A percentile compares a stretch with the other conserved stretches of the same genome.
Conservation (phyloP, 2,888 invertebrate genomes). For the Drosophila peninsularis region DNA sequence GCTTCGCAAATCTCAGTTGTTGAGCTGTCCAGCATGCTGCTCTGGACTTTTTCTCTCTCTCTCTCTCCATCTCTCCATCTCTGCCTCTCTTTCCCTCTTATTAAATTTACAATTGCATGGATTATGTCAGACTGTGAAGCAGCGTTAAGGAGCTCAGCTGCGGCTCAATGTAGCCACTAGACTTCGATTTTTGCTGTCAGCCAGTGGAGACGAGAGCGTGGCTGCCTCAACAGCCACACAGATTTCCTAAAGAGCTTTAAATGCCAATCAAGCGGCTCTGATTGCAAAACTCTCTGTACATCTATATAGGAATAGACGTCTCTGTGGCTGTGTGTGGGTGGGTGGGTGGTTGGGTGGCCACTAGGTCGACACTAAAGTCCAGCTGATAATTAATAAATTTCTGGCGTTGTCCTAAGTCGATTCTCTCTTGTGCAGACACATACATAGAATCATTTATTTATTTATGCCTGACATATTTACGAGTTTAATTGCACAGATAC, state of each 20-base stretch:
- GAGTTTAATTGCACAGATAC: conserved; percentile 21
- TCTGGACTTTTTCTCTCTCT: conserved; percentile 2
- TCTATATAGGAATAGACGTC: conserved; percentile 1
- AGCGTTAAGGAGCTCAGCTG: conserved; percentile 75
- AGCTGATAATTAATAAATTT: conserved; percentile 76
- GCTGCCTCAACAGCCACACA: conserved; percentile 44
- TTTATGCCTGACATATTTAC: conserved; percentile 9
- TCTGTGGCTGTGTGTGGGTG: conserved; percentile 15
- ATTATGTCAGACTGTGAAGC: conserved; percentile 75
- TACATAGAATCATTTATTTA: conserved; percentile 13
- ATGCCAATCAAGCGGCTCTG: conserved; percentile 75
- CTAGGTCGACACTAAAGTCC: conserved; percentile 37
- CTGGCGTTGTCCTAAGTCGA: conserved; percentile 45
- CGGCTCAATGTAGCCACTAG: conserved; percentile 73
- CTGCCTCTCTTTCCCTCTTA: conserved; percentile 43
- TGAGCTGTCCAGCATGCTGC: conserved; percentile 20
- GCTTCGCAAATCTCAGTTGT: conserved; percentile 24
- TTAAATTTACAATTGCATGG: conserved; percentile 80
- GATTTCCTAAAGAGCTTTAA: conserved; percentile 75
- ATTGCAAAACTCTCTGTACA: conserved; percentile 47
- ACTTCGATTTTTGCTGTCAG: conserved; percentile 77
- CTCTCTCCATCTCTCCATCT: not conserved
- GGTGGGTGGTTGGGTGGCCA: conserved; percentile 10
- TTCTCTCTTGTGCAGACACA: conserved; percentile 4
- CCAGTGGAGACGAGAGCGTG: conserved; percentile 25